Conservation (phyloP, 2,113 vertebrate genomes). For the Morone chrysops region DNA sequence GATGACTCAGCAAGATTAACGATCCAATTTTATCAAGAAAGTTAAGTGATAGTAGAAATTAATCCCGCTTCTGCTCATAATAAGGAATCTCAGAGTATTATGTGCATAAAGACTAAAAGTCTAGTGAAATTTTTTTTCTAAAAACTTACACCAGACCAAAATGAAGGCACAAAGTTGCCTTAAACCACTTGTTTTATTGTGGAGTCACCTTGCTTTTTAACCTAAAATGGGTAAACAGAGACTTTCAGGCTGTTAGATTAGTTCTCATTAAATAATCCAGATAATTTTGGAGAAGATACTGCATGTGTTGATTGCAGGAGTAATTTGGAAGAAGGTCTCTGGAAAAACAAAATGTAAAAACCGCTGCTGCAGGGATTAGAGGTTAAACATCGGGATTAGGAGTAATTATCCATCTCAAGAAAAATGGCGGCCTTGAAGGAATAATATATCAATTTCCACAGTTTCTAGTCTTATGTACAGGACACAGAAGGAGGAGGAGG, state of each 20-base stretch:
- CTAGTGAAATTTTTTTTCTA: conserved; percentile 5
- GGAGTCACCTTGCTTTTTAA: conserved; percentile 1
- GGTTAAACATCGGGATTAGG: conserved; percentile 44
- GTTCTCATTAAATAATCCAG: background rate
- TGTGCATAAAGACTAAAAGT: conserved; percentile 5
- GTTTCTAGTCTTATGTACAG: conserved; percentile 58
- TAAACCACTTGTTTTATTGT: background rate
- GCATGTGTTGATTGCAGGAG: background rate
- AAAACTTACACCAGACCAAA: conserved; percentile 12
- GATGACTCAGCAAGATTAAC: conserved; percentile 29
- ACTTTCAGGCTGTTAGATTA: background rate
- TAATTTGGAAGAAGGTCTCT: conserved; percentile 9
- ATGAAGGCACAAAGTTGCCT: background rate
- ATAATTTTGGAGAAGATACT: conserved; percentile 12
- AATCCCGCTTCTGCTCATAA: conserved; percentile 6
- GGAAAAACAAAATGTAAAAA: conserved; percentile 18
- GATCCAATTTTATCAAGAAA: conserved; percentile 26
- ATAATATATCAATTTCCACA: conserved; percentile 43
- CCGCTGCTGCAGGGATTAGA: conserved; percentile 53
- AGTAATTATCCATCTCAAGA: conserved; percentile 52
- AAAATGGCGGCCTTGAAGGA: conserved; percentile 50
- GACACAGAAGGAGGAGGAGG: conserved; percentile 41
- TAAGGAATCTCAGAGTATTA: background rate
- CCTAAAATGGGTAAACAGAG: conserved; percentile 1
- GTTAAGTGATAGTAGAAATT: background rate